Evolutionary conservation across 2,888 invertebrate species (phyloP).

Genomic region (Gasteruption jaculator): DNA sequence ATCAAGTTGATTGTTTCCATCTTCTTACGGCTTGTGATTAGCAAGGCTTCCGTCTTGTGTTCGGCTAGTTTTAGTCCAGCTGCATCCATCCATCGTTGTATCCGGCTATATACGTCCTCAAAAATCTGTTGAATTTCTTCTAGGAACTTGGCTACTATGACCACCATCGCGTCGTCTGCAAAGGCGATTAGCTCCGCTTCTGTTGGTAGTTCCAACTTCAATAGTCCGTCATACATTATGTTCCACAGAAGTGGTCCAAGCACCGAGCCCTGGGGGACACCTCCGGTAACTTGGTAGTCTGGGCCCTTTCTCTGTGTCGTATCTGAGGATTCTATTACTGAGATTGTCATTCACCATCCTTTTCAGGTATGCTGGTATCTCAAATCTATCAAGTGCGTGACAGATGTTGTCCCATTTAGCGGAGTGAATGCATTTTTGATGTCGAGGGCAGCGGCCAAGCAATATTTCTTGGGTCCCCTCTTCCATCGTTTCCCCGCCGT

Average conservation of each 20-base stretch:
- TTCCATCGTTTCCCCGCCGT: conserved; percentile 11
- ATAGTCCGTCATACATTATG: conserved; percentile 21
- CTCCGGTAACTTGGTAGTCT: conserved; percentile 13
- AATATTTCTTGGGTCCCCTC: conserved; percentile 4
- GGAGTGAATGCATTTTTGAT: conserved; percentile 24
- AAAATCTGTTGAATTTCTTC: conserved; percentile 6
- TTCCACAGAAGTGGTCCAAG: no score
- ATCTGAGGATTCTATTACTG: conserved; percentile 17
- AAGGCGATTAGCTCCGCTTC: conserved; percentile 13
- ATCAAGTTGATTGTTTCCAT: conserved; percentile 16
- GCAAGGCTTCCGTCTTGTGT: conserved; percentile 24
- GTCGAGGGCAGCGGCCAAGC: conserved; percentile 11
- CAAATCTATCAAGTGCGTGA: no score
- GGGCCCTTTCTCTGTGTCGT: conserved; percentile 18
- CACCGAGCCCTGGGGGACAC: conserved; percentile 23
- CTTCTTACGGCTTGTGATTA: conserved; percentile 18
- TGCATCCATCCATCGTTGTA: conserved; percentile 7
- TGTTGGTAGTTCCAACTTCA: conserved; percentile 14
- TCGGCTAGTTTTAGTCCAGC: conserved; percentile 19
- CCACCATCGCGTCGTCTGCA: conserved; percentile 14
- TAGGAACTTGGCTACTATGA: conserved; percentile 5
- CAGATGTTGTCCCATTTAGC: conserved; percentile 18
- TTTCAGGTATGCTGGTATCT: conserved; percentile 20
- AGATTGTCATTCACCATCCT: conserved; percentile 24
- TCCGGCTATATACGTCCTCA: background rate